These are phyloP conservation scores for Theristicus caerulescens DNA, from an alignment of 2,113 vertebrate genomes.

Conservation along the genomic window DNA sequence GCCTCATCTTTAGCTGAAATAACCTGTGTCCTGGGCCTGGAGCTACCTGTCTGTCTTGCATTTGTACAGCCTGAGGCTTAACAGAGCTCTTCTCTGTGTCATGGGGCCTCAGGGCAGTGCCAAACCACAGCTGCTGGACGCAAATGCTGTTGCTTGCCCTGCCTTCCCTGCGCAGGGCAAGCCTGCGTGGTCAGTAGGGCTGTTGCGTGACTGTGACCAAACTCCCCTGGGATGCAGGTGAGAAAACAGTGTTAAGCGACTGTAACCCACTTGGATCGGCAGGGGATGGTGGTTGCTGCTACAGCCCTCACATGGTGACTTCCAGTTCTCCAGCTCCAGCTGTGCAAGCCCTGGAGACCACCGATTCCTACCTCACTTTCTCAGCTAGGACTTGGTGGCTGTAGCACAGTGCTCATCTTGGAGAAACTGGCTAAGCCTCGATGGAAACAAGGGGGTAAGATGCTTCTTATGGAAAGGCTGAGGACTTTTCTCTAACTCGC, in stretches of 20 bases:
- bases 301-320: not conserved
- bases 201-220: not conserved
- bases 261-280: not conserved
- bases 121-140: not conserved
- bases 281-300: not conserved
- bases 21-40: not conserved
- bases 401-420: not conserved
- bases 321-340: not conserved
- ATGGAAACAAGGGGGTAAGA: not conserved
- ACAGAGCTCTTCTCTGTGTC: not conserved
- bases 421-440: fast-evolving
- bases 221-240: not conserved
- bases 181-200: not conserved
- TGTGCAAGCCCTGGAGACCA: not conserved
- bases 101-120: not conserved
- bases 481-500: too few species aligned
- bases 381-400: not conserved
- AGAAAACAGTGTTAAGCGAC: not conserved
- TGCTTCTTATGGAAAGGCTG: not conserved
- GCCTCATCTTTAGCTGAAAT: not conserved
- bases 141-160: not conserved
- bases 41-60: not conserved
- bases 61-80: constrained; percentile 7
- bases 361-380: fast-evolving
- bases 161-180: fast-evolving